phyloP scores from a whole-genome alignment of 2,113 vertebrate genomes.

The Chunga burmeisteri region DNA sequence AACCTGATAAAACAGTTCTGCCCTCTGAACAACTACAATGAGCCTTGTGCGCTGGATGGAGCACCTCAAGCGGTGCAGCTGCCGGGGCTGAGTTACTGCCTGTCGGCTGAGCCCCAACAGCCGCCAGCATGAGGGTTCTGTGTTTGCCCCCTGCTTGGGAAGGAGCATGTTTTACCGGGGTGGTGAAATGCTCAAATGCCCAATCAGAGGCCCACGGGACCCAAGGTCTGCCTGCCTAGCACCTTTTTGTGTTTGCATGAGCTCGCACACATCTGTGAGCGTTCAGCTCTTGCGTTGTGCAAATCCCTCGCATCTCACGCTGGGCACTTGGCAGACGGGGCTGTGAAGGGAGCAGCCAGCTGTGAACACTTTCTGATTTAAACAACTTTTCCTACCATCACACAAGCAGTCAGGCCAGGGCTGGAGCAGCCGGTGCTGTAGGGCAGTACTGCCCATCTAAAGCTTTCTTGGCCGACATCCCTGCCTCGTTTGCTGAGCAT shows the following conservation, averaged over 20 bases:
- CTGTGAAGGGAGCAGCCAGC: neutral
- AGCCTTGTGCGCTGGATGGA: fast-evolving
- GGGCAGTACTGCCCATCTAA: neutral
- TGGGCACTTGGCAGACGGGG: neutral
- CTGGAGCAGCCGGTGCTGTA: neutral
- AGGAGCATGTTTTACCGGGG: neutral
- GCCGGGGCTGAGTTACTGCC: neutral
- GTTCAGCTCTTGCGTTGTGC: neutral
- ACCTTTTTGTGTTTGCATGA: neutral
- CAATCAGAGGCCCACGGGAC: fast-evolving
- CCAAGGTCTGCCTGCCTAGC: neutral
- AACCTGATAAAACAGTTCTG: neutral
- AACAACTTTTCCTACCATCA: neutral
- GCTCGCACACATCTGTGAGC: neutral
- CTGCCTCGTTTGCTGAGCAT: fast-evolving
- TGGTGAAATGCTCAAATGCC: neutral
- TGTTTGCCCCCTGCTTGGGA: neutral
- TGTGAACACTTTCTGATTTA: neutral
- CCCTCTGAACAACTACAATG: too few species aligned
- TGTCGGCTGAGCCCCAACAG: neutral
- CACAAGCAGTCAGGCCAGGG: fast-evolving
- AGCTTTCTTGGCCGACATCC: neutral
- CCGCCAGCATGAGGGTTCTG: fast-evolving
- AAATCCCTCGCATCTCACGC: neutral
- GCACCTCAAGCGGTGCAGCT: fast-evolving